Base-by-base conservation (phyloP, 2,888 invertebrate genomes). In the Macrophya annulata region DNA sequence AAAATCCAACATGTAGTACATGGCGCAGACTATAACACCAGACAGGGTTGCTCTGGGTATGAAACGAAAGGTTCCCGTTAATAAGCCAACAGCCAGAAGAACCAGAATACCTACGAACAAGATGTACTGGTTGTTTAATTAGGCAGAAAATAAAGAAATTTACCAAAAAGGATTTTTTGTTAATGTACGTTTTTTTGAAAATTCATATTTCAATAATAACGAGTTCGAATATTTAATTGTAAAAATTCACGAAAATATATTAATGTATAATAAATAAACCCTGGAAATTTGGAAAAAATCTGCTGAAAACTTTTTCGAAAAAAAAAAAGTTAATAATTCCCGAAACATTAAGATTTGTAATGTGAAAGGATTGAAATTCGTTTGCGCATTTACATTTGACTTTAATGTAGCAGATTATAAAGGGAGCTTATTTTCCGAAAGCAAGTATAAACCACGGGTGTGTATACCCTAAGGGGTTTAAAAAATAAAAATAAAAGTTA, bases 21-120 rank as follows among this genome's bases (percentile, higher is more conserved):
- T 95, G 55, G 96, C 95, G 86, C 94, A 94, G 71, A 96, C 95
- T 88, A 96, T 95, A 72, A 96, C 94, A 4, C 94, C 95, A 6
- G 95, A 94, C 62, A 96, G 91, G 1, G 95, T 95, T 0, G 96
- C 94, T 88, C 94, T 94, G 0, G 95, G 94, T 88, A 95, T 94
- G 89, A 92, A 94, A 85, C 94, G 94, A 88, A 95, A 95, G 25
- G 94, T 93, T 0, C 94, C 94, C 0, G 95, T 95, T 55, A 96
- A 91, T 77, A 95, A 93, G 48, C 93, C 93, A 37, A 95, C 91
- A 0, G 95, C 94, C 55, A 95, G 88, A 40, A 96, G 89, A 8
- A 95, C 95, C 85, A 95, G 91, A 21, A 91, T 90, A 74, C 95
- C 95, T 94, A 89, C 17, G n/a, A 45, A 8, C 3, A 37, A n/a